Evolutionary conservation across 2,797 vertebrate species (phyloP), one percentile per base, ranked within the genome.

Genomic region (Argya squamiceps): DNA sequence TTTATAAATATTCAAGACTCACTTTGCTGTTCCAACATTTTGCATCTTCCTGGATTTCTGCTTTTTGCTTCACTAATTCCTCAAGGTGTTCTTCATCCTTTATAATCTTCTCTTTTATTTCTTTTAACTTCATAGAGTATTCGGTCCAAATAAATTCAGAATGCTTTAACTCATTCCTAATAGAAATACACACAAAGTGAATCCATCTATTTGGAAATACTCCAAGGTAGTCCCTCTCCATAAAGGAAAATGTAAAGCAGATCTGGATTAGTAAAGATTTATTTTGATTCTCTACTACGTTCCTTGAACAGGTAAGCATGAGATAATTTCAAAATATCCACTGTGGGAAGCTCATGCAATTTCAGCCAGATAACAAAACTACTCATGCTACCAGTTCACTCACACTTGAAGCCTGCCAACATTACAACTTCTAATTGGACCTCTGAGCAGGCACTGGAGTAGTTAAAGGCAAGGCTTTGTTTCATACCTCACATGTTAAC

Each of bases 1-100:
- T 88, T 93, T 96, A 96, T 93, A 94, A 92, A 97, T 96, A 97
- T 96, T 93, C 87, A 97, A 96, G 83, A 97, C 89, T 97, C 91
- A 96, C 93, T 95, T 97, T 96, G 32, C 93, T 93, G 76, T 93
- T 96, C 95, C 94, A 97, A 95, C 68, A 93, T 89, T 63, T 94
- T 96, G 96, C 92, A 84, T 95, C 95, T 89, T 97, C 75, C 87
- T 95, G 96, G 94, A 94, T 81, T 78, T 94, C 79, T 94, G 83
- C 89, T 91, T 95, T 97, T 97, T 98, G 93, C 91, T 96, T 95
- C 86, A 94, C 64, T 94, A 97, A 71, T 18, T 97, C 85, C 77
- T 93, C 92, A 92, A 97, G 95, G 64, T 91, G 78, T 80, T 96
- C 96, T 97, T 97, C 95, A 93, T 92, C 95, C 86, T 97, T 94